These are phyloP conservation scores for Polydrusus pterygomalis DNA, from an alignment of 2,888 invertebrate species.

Conservation along the genomic window DNA sequence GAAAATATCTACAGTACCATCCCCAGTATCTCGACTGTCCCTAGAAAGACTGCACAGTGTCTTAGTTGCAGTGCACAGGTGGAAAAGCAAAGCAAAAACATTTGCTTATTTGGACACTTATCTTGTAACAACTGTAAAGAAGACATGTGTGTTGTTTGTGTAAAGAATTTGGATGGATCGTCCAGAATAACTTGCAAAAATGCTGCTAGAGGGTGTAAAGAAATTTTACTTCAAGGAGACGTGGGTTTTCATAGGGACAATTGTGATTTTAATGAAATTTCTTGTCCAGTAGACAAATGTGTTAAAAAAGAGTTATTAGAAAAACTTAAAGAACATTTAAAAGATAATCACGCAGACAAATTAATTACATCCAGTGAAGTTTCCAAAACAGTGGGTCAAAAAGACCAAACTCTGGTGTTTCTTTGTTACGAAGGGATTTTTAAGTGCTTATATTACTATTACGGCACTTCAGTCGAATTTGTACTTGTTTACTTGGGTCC, in stretches of 20 bases:
- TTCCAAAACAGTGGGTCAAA: slow-evolving; percentile 55
- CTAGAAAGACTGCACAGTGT: slow-evolving; percentile 17
- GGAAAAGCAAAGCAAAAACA: slow-evolving; percentile 50
- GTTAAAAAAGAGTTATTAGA: slow-evolving; percentile 52
- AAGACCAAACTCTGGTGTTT: slow-evolving; percentile 61
- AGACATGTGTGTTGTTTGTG: slow-evolving; percentile 61
- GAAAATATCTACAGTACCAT: slow-evolving; percentile 39
- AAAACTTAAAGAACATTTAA: slow-evolving; percentile 60
- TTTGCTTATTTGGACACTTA: slow-evolving; percentile 62
- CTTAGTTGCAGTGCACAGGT: slow-evolving; percentile 33
- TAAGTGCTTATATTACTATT: slow-evolving; percentile 63
- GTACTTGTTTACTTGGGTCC: slow-evolving; percentile 62
- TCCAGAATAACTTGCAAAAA: slow-evolving; percentile 62
- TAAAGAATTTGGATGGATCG: slow-evolving; percentile 57
- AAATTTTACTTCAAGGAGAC: slow-evolving; percentile 56
- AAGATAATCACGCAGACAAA: slow-evolving; percentile 57
- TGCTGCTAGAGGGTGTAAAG: slow-evolving; percentile 61
- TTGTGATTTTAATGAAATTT: slow-evolving; percentile 62
- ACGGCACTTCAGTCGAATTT: slow-evolving; percentile 62
- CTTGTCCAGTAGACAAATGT: slow-evolving; percentile 62
- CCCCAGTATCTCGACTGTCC: not conserved
- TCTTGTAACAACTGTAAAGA: slow-evolving; percentile 61
- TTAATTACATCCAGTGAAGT: slow-evolving; percentile 58
- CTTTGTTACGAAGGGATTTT: slow-evolving; percentile 62
- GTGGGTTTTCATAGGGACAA: slow-evolving; percentile 61